Base-by-base conservation (phyloP, 2,113 vertebrate species). In the Dromiciops gliroides region DNA sequence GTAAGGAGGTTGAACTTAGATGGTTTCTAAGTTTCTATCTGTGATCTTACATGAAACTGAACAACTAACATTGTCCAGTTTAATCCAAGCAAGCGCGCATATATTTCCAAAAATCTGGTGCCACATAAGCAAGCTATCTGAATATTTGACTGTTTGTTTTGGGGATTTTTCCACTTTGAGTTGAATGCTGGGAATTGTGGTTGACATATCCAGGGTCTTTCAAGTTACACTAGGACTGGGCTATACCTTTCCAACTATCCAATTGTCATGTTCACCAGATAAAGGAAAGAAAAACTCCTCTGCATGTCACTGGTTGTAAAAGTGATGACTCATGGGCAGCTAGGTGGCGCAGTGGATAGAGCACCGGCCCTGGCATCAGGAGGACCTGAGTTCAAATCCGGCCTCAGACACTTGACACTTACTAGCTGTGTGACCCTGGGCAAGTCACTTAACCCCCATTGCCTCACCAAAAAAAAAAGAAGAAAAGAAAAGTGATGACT, bases 231-330 rank as follows among this genome's bases (percentile, higher is more conserved):
- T n/a, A 0, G 1, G 31, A 75, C 4, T 6, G 60, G 14, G 31
- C 14, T 75, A 1, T 75, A n/a, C 31, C 31, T 75, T 75, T 75
- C 31, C 14, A 37, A n/a, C 60, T 37, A 5, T 67, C 31, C 67
- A 23, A 44, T 11, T 44, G 5, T 44, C 67, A 83, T 83, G 67
- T 44, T n/a, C n/a, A 67, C 37, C 67, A 44, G 19, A 83, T 83
- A 44, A 16, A n/a, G 19, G 23, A 83, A 89, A 93, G 94, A 48
- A 90, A 96, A 93, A 93, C 90, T 75, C 60, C 93, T 88, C 44
- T 0, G 0, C 31, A 51, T 93, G 95, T 95, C 92, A 31, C 1
- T 89, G 37, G 5, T 89, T 52, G 50, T 88, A 23, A 90, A 25
- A 1, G 23, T 51, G 51, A 53, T 94, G 89, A 89, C 50, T 90